Evolutionary conservation across 92 coral and sea anemone genomes (phyloP).

Genomic region (Porites lobata): DNA sequence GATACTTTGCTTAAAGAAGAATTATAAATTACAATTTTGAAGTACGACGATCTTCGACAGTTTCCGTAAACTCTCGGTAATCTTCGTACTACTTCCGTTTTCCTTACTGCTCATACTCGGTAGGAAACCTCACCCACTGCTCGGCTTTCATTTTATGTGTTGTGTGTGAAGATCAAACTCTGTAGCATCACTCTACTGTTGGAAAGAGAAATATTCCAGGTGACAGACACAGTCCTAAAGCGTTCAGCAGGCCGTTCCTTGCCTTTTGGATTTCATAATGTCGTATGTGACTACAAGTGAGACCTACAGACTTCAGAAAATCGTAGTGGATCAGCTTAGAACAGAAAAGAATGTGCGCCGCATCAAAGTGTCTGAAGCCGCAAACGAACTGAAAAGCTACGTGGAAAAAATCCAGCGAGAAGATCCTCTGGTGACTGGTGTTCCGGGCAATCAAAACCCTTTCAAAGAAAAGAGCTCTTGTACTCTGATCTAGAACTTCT

Average conservation of each 20-base stretch:
- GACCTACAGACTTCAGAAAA: conserved; percentile 47
- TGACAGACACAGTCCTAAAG: not conserved
- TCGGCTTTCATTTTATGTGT: not conserved
- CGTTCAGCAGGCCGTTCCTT: conserved; percentile 1
- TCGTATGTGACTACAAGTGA: conserved; percentile 34
- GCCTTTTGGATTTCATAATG: conserved; percentile 21
- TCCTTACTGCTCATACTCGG: conserved; percentile 46
- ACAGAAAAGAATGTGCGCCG: conserved; percentile 67
- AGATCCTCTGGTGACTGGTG: conserved; percentile 72
- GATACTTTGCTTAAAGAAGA: no score
- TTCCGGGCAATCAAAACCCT: conserved; percentile 74
- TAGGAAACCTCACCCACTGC: conserved; percentile 40
- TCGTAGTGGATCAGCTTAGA: conserved; percentile 65
- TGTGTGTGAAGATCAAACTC: not conserved
- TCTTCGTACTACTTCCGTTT: not conserved
- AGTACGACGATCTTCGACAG: not conserved
- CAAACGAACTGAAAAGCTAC: conserved; percentile 65
- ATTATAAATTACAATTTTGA: no score
- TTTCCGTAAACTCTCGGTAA: conserved; percentile 5
- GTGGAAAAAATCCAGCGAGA: conserved; percentile 64
- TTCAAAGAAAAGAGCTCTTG: conserved; percentile 64
- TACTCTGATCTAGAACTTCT: conserved; percentile 47
- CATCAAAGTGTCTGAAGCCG: conserved; percentile 68
- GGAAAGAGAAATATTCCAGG: conserved; percentile 10
- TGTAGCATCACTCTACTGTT: not conserved